Percentiles rank a stretch among this genome's conserved stretches.
These are phyloP conservation scores for Coenonympha glycerion DNA, from an alignment of 2,888 invertebrate genomes.

Conservation along the genomic window DNA sequence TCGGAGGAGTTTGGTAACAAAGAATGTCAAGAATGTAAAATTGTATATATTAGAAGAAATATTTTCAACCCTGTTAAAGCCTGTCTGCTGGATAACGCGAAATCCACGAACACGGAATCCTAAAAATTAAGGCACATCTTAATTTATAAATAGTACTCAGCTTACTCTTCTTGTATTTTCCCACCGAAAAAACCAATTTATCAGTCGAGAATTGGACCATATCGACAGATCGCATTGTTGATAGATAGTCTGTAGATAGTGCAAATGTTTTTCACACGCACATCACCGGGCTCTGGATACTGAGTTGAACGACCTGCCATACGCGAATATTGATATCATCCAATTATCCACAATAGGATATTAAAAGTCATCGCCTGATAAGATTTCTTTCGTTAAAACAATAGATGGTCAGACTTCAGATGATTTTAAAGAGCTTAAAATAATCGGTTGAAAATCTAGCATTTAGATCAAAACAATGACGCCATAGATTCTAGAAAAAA, in stretches of 20 bases:
- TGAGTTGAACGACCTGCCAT: conserved; percentile 58
- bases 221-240: conserved; percentile 31
- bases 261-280: conserved; percentile 48
- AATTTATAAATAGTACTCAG: background rate
- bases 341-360: conserved; percentile 43
- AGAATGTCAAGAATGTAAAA: no score
- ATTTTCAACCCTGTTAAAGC: no score
- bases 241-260: conserved; percentile 35
- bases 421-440: background rate
- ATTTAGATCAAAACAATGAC: no score
- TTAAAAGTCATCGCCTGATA: conserved; percentile 47
- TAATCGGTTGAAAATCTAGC: no score
- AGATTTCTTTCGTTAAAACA: conserved; percentile 21
- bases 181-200: conserved; percentile 35
- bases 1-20: no score
- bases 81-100: no score
- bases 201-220: conserved; percentile 47
- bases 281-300: conserved; percentile 10
- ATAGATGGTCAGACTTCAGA: conserved; percentile 25
- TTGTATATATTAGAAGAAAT: no score
- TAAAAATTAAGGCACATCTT: no score
- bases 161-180: background rate
- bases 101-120: no score
- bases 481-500: no score
- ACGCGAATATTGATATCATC: conserved; percentile 36